These are phyloP conservation scores for Serranus cabrilla DNA, from an alignment of 2,797 vertebrate genomes.

Conservation along the genomic window DNA sequence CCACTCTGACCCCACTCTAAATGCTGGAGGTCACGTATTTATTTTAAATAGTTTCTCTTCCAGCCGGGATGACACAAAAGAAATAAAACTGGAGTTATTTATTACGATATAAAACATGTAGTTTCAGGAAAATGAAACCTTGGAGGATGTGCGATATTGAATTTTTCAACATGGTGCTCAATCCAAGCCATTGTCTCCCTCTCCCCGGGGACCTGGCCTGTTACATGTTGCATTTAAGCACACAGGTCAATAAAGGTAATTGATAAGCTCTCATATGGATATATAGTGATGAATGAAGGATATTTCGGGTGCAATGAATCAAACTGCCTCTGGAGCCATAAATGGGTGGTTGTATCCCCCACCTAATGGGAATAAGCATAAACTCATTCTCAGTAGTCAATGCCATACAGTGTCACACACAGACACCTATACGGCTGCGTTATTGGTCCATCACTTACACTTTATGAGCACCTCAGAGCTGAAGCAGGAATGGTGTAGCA, in stretches of 20 bases:
- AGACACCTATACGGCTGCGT: constrained; percentile 46
- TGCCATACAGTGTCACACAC: constrained; percentile 35
- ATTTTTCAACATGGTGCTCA: constrained; percentile 61
- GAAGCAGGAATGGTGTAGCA: constrained; percentile 38
- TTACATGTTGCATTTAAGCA: constrained; percentile 72
- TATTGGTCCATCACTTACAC: constrained; percentile 81
- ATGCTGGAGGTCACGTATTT: constrained; percentile 68
- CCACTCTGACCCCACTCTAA: constrained; percentile 46
- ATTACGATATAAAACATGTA: constrained; percentile 71
- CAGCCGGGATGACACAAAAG: constrained; percentile 35
- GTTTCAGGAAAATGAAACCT: constrained; percentile 75
- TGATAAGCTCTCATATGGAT: constrained; percentile 80
- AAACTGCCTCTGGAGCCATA: constrained; percentile 54
- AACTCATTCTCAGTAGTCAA: constrained; percentile 68
- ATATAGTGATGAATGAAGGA: constrained; percentile 78
- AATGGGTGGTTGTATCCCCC: constrained; percentile 40
- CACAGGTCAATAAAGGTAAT: constrained; percentile 80
- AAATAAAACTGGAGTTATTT: constrained; percentile 76
- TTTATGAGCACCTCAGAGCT: constrained; percentile 73
- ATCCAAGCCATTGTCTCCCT: constrained; percentile 59
- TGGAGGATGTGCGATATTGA: constrained; percentile 65
- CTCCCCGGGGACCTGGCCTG: constrained; percentile 38
- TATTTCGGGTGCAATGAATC: constrained; percentile 65
- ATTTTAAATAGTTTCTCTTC: constrained; percentile 68
- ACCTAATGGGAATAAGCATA: constrained; percentile 75